Percentiles rank a stretch among this genome's conserved stretches.
Conservation (phyloP, 2,797 vertebrate species). For the Danio albolineatus region DNA sequence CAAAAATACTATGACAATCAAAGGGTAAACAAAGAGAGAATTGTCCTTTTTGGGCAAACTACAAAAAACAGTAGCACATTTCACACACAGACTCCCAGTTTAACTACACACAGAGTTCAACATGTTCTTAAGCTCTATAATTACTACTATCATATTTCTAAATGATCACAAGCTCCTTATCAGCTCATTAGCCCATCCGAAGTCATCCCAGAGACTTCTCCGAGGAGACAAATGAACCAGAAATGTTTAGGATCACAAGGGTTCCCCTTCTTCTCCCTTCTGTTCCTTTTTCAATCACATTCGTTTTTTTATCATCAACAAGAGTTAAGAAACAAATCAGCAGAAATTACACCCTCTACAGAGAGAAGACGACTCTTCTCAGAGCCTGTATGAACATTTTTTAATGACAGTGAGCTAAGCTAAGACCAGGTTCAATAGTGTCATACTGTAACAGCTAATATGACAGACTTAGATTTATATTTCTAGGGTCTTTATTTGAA, state of each 20-base stretch:
- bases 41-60: too few species aligned
- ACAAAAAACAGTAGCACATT: neutral
- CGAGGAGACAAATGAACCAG: conserved; percentile 5
- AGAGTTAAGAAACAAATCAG: conserved; percentile 12
- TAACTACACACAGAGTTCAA: conserved; percentile 18
- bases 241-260: conserved; percentile 34
- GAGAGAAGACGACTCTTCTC: neutral
- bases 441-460: neutral
- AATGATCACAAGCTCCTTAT: conserved; percentile 40
- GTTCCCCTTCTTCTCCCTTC: conserved; percentile 13
- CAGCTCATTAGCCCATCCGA: conserved; percentile 33
- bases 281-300: conserved; percentile 3
- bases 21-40: too few species aligned
- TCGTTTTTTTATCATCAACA: conserved; percentile 15
- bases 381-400: neutral
- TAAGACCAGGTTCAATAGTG: neutral
- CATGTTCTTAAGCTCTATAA: conserved; percentile 33
- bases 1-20: too few species aligned
- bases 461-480: neutral
- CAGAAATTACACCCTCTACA: conserved; percentile 20
- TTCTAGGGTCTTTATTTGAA: too few species aligned
- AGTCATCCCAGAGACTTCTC: conserved; percentile 26
- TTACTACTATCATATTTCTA: conserved; percentile 47
- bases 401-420: neutral
- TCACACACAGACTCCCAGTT: neutral